A percentile compares a stretch with the other conserved stretches of the same genome.
Evolutionary conservation across 1,140 invertebrate species (phyloP).

Genomic region (Scaptomyza montana): DNA sequence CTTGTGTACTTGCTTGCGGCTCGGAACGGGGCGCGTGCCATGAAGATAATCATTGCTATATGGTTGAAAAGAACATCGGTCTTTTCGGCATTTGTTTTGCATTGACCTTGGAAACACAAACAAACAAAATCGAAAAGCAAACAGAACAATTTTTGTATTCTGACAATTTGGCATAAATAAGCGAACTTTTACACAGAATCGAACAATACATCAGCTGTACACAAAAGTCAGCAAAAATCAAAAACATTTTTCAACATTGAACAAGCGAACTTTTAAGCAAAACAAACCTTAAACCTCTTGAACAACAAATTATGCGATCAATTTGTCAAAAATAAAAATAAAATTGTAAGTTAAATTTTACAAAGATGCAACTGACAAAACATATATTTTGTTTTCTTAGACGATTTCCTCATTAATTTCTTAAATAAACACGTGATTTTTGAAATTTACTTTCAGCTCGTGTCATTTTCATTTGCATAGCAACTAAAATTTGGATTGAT

Average conservation of each 20-base stretch:
- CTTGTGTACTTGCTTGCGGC: constrained; percentile 11
- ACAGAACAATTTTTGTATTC: background rate
- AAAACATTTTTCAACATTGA: background rate
- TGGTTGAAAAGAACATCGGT: constrained; percentile 5
- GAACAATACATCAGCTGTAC: background rate
- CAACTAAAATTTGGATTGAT: background rate
- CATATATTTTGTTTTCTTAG: no score
- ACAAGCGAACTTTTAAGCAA: constrained; percentile 34
- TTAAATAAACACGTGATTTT: no score
- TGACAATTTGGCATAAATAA: constrained; percentile 38
- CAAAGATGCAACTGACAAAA: no score
- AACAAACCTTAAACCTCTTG: constrained; percentile 5
- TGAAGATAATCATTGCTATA: constrained; percentile 12
- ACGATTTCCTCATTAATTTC: no score
- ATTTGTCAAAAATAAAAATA: constrained; percentile 8
- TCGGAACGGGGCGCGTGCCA: constrained; percentile 39
- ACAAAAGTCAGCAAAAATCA: constrained; percentile 14
- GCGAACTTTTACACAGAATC: constrained; percentile 37
- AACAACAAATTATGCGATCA: background rate
- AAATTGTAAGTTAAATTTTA: no score
- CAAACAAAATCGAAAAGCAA: constrained; percentile 25
- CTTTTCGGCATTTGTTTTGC: constrained; percentile 17
- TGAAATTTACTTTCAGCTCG: no score
- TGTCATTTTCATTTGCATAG: background rate
- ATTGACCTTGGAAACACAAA: constrained; percentile 27